Evolutionary conservation across 2,113 vertebrate species (phyloP).

Genomic region (Micronycteris hirsuta): DNA sequence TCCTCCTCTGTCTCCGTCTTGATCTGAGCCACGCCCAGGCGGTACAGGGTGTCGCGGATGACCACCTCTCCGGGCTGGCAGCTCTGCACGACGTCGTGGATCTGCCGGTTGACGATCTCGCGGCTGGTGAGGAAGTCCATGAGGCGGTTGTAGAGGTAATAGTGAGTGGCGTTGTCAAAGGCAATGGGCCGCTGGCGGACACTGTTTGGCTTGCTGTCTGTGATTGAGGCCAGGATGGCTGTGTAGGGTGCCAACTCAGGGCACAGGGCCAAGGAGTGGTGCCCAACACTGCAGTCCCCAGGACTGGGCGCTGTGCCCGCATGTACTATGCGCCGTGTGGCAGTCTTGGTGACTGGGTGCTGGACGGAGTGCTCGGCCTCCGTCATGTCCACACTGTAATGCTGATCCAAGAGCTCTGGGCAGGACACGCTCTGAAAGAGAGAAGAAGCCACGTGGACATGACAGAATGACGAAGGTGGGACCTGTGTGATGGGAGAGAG

Average conservation of each 20-base stretch:
- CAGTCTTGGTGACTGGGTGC: constrained; percentile 92
- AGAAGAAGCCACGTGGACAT: background rate
- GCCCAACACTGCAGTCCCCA: constrained; percentile 74
- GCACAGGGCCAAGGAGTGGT: constrained; percentile 88
- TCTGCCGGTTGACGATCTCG: constrained; percentile 94
- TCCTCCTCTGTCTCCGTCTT: constrained; percentile 87
- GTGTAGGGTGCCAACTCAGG: constrained; percentile 90
- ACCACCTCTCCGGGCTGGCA: constrained; percentile 97
- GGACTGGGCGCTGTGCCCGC: constrained; percentile 62
- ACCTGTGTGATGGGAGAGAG: background rate
- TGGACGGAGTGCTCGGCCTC: constrained; percentile 85
- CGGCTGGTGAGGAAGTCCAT: constrained; percentile 95
- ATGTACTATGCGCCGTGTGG: constrained; percentile 85
- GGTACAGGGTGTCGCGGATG: constrained; percentile 93
- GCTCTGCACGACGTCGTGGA: constrained; percentile 90
- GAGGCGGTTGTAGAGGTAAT: constrained; percentile 98
- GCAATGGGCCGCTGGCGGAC: constrained; percentile 79
- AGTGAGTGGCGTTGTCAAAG: constrained; percentile 94
- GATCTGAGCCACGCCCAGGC: constrained; percentile 95
- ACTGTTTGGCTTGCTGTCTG: constrained; percentile 74
- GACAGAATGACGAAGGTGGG: background rate
- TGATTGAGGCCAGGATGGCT: constrained; percentile 76
- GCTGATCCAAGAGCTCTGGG: constrained; percentile 91
- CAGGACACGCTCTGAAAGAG: constrained; percentile 89
- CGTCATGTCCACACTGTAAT: constrained; percentile 84